Percentiles rank a stretch among this genome's conserved stretches.
These are phyloP conservation scores for Halcyon malimbica DNA, from an alignment of 2,113 vertebrate species.

Conservation along the genomic window DNA sequence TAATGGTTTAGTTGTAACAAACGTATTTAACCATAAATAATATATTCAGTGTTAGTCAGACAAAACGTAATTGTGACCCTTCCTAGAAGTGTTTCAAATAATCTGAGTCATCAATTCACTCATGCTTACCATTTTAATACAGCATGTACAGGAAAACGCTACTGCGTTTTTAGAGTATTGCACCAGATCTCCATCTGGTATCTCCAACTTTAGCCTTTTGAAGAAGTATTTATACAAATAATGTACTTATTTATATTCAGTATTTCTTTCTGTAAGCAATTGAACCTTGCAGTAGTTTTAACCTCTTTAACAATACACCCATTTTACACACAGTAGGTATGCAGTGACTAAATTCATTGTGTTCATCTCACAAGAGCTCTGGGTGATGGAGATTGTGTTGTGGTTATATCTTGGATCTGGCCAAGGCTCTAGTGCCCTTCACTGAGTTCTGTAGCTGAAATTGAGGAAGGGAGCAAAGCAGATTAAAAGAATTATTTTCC, in stretches of 20 bases:
- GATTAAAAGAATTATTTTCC: background rate
- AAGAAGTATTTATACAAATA: constrained; percentile 35
- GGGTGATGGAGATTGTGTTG: background rate
- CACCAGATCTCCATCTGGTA: background rate
- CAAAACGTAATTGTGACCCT: background rate
- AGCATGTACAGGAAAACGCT: background rate
- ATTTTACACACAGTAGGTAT: background rate
- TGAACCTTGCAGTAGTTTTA: background rate
- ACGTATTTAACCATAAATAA: background rate
- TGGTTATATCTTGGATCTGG: background rate
- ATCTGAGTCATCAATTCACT: background rate
- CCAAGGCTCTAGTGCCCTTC: background rate
- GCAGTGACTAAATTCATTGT: background rate
- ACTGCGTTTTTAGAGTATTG: background rate
- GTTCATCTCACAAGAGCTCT: background rate
- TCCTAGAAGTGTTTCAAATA: background rate
- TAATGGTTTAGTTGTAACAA: background rate
- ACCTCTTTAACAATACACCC: background rate
- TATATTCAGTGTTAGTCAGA: background rate
- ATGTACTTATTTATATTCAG: background rate
- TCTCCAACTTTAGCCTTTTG: background rate
- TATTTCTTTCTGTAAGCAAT: background rate
- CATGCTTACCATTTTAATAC: background rate
- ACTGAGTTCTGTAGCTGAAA: background rate
- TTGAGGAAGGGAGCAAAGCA: background rate